Conservation (phyloP, 2,888 invertebrate species). For the Chymomyza caudatula region DNA sequence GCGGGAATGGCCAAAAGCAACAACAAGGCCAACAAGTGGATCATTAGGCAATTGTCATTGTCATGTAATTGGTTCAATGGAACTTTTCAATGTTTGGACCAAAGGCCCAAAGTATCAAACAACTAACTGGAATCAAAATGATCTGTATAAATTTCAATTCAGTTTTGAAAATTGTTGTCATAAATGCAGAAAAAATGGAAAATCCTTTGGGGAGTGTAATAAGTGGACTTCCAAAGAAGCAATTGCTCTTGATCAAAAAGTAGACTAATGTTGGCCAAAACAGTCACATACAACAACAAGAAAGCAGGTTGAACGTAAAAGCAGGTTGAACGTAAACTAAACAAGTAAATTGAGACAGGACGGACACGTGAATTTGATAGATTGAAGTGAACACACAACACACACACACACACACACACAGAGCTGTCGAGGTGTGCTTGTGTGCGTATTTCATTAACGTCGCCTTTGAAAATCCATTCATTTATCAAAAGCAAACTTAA, state of each 20-base stretch:
- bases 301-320: background rate
- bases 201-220: too few relatives aligned
- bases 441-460: slow-evolving; percentile 56
- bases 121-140: too few relatives aligned
- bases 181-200: too few relatives aligned
- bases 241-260: too few relatives aligned
- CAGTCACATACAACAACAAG: too few relatives aligned
- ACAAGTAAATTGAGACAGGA: slow-evolving; percentile 69
- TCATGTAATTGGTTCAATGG: background rate
- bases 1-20: slow-evolving; percentile 25
- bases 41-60: slow-evolving; percentile 19
- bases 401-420: slow-evolving; percentile 16
- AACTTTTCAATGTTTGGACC: background rate
- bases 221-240: too few relatives aligned
- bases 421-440: slow-evolving; percentile 26
- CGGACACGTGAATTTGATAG: slow-evolving; percentile 10
- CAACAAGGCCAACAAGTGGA: slow-evolving; percentile 11
- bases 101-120: background rate
- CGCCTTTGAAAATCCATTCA: slow-evolving; percentile 62
- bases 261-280: too few relatives aligned
- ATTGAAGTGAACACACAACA: slow-evolving; percentile 1
- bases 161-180: too few relatives aligned
- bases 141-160: too few relatives aligned
- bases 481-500: slow-evolving; percentile 60
- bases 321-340: slow-evolving; percentile 60